These are phyloP conservation scores for Drosophila nigritarsus DNA, from an alignment of 2,888 invertebrate genomes.

Conservation along the genomic window DNA sequence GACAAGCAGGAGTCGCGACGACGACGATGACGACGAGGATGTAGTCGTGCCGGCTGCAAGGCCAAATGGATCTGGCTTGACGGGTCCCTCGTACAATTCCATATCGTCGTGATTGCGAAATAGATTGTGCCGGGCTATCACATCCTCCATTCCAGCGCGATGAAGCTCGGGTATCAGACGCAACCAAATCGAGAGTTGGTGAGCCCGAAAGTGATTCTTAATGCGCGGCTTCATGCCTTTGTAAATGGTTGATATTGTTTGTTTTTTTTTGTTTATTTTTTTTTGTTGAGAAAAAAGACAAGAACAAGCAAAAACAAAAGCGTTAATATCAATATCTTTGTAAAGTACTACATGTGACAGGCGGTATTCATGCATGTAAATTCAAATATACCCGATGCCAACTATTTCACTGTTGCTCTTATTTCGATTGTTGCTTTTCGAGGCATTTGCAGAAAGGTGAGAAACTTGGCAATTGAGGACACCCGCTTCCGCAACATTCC, in stretches of 20 bases:
- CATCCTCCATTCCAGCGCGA: constrained; percentile 95
- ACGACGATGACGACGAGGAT: constrained; percentile 53
- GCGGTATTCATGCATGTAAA: constrained; percentile 58
- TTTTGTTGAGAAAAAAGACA: constrained; percentile 17
- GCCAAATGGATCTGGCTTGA: constrained; percentile 92
- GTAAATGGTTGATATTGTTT: constrained; percentile 17
- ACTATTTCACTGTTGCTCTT: constrained; percentile 43
- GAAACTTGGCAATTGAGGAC: constrained; percentile 40
- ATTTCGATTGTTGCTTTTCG: constrained; percentile 27
- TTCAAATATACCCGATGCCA: constrained; percentile 39
- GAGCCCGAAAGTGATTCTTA: constrained; percentile 97
- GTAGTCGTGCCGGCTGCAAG: constrained; percentile 73
- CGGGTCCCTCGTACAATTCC: constrained; percentile 94
- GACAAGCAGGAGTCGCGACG: constrained; percentile 81
- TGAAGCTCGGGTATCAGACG: constrained; percentile 96
- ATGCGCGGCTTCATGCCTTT: constrained; percentile 95
- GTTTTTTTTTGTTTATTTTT: neutral
- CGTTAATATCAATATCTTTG: constrained; percentile 55
- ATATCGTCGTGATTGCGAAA: constrained; percentile 95
- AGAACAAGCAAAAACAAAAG: constrained; percentile 33
- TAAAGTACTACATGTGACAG: constrained; percentile 23
- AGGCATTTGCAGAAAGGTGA: constrained; percentile 63
- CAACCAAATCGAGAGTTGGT: constrained; percentile 97
- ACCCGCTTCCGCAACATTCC: neutral
- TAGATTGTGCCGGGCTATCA: constrained; percentile 93